Conservation (phyloP, 2,888 invertebrate species). For the Blastobasis lacticolella region DNA sequence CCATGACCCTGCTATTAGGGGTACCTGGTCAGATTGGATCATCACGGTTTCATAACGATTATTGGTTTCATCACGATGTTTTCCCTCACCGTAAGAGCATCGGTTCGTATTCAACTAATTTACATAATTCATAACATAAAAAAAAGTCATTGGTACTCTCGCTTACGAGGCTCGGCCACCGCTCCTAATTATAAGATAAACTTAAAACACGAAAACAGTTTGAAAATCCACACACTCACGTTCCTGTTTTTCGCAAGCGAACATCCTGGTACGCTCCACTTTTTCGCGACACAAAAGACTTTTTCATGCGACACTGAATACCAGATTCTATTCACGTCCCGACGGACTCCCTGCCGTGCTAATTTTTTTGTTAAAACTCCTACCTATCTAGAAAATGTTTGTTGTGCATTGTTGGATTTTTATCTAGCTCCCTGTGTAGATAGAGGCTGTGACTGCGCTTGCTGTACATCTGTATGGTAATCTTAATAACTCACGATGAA, state of each 20-base stretch:
- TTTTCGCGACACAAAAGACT: constrained; percentile 48
- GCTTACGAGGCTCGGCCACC: no score
- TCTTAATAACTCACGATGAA: background rate
- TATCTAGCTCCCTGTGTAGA: background rate
- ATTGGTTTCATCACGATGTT: no score
- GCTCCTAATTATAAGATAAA: no score
- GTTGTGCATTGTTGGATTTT: constrained; percentile 16
- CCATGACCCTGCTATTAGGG: no score
- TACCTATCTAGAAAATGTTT: constrained; percentile 19
- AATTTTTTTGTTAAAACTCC: constrained; percentile 32
- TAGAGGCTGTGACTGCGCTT: background rate
- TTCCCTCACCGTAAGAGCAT: no score
- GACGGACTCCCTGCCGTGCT: constrained; percentile 17
- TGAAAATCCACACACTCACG: no score
- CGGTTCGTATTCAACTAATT: no score
- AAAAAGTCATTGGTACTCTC: no score
- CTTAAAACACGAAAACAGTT: no score
- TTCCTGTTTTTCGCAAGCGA: constrained; percentile 20
- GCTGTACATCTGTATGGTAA: background rate
- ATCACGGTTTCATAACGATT: no score
- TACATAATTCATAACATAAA: no score
- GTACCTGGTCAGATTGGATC: no score
- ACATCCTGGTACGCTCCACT: constrained; percentile 46
- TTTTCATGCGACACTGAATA: constrained; percentile 50
- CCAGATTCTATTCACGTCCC: constrained; percentile 38